phyloP scores from a whole-genome alignment of 2,888 invertebrate genomes.

The Pandemis heparana region DNA sequence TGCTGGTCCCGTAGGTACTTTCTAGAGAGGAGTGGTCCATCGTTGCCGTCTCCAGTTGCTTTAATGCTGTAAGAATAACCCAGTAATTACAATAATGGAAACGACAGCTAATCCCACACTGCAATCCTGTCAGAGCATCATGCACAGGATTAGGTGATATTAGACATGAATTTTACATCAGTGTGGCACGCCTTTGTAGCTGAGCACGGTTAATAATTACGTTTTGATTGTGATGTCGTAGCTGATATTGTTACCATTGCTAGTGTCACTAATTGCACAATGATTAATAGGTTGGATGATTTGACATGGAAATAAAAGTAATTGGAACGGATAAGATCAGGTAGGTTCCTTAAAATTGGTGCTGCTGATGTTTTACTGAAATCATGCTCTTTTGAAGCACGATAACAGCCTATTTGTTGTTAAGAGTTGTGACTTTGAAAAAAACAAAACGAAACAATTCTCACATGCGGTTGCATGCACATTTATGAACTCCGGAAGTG shows the following conservation, averaged over 20 bases:
- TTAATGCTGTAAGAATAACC: not conserved
- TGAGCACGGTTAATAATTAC: conserved; percentile 19
- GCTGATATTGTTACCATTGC: not conserved
- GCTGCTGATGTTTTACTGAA: not conserved
- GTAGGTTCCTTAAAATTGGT: not conserved
- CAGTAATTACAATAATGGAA: conserved; percentile 26
- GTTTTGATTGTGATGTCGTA: conserved; percentile 3
- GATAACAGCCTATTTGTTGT: too few relatives aligned
- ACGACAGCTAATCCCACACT: conserved; percentile 19
- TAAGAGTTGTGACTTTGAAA: too few relatives aligned
- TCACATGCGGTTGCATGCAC: too few relatives aligned
- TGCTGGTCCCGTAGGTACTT: too few relatives aligned
- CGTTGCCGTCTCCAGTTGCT: not conserved
- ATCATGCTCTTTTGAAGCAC: too few relatives aligned
- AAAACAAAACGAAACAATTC: too few relatives aligned
- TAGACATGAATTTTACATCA: conserved; percentile 30
- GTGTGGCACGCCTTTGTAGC: not conserved
- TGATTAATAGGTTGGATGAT: not conserved
- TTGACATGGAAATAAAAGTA: not conserved
- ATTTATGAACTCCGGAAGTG: too few relatives aligned
- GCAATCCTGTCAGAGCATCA: conserved; percentile 16
- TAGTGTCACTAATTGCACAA: not conserved
- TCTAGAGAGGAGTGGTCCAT: not conserved
- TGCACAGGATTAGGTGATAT: conserved; percentile 27
- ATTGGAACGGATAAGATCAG: not conserved